Base-by-base conservation (phyloP, 2,888 invertebrate genomes). In the Melolontha melolontha region DNA sequence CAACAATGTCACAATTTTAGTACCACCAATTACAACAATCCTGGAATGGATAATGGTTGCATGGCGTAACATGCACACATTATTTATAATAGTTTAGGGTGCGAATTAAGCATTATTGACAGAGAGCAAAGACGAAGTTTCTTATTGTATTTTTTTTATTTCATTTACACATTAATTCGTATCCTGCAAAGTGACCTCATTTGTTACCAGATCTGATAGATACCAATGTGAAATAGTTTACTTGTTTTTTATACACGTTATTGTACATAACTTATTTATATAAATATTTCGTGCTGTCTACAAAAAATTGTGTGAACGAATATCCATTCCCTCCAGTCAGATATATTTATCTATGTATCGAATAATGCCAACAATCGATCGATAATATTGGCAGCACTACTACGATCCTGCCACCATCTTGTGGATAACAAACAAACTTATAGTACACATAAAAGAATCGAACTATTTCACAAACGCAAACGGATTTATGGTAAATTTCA, bases 1-100 rank as follows among this genome's bases (percentile, higher is more conserved):
- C 87, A 85, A 72, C 86, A 87, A 76, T 88, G 88, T 80, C 88
- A 88, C 76, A 87, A 85, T 64, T 87, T 87, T 75, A 80, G 84
- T 39, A 79, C 83, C 62, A 86, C 86, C 67, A 87, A 86, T 82
- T 85, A 87, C 78, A 85, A 83, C 75, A 86, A 83, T 79, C 76
- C 80, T 44, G 87, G 86, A 75, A 84, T 88, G 74, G 88, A 88
- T 78, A 89, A 88, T 76, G 88, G 88, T 70, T 89, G 89, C 79
- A 87, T 89, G 83, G 89, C 88, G 77, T 89, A 86, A 84, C 67
- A 44, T 44, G n/a, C 14, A 14, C 10, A 44, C 44, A 29, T 42
- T 12, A 16, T 16, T n/a, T 41, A 10, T 16, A 52, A 54, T 14
- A 39, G 10, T 40, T 14, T 12, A 52, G 51, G 51, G 27, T 52